phyloP scores from a whole-genome alignment of 2,888 invertebrate species.

The Drosophila phalerata region DNA sequence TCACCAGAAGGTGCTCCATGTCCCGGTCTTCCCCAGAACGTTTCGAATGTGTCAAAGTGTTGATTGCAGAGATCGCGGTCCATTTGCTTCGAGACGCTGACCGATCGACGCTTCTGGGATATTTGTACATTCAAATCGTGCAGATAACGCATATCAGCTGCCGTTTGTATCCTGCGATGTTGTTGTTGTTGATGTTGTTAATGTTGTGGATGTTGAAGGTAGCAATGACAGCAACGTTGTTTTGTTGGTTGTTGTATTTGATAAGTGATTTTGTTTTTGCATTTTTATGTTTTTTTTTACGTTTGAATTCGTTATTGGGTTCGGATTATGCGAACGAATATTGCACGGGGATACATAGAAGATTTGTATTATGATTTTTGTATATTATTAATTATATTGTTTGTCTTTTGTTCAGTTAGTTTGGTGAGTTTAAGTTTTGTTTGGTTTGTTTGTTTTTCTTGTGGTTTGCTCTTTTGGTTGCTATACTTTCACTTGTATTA shows the following conservation, averaged over 20 bases:
- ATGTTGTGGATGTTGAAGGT: conserved; percentile 23
- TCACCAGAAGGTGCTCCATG: conserved; percentile 85
- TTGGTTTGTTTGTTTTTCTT: conserved; percentile 1
- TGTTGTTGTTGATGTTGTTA: conserved; percentile 36
- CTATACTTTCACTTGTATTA: conserved; percentile 83
- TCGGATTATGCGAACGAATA: conserved; percentile 23
- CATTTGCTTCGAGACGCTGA: conserved; percentile 78
- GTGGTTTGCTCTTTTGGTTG: conserved; percentile 74
- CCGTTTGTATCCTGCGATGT: conserved; percentile 69
- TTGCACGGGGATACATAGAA: conserved; percentile 76
- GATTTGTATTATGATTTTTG: conserved; percentile 73
- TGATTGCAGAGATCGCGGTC: conserved; percentile 89
- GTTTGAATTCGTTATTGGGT: conserved; percentile 27
- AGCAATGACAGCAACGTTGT: conserved; percentile 38
- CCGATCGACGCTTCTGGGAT: conserved; percentile 85
- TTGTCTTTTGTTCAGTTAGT: conserved; percentile 50
- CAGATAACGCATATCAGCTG: conserved; percentile 85
- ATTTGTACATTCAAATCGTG: conserved; percentile 87
- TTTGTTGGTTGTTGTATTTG: conserved; percentile 35
- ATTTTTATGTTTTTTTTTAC: conserved; percentile 26
- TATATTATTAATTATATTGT: conserved; percentile 44
- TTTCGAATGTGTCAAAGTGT: conserved; percentile 92
- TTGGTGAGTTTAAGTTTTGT: conserved; percentile 55
- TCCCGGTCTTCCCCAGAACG: conserved; percentile 93
- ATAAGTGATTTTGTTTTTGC: conserved; percentile 14